phyloP scores from a whole-genome alignment of 1,140 invertebrate genomes.

The Thereuonema tuberculata region DNA sequence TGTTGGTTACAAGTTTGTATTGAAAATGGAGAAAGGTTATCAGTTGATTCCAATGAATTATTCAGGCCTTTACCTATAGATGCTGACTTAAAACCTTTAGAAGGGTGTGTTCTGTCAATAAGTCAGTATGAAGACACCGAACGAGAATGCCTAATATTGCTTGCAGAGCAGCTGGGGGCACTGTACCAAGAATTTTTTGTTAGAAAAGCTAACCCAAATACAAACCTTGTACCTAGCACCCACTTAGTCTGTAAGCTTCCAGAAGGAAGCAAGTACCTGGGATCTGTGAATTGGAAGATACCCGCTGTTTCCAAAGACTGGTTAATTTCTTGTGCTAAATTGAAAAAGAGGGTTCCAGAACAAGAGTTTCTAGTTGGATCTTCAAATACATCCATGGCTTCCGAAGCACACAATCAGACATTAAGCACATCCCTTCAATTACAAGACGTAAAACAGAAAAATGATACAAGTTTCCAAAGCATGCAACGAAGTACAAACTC shows the following conservation, averaged over 20 bases:
- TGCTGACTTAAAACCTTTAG: constrained; percentile 22
- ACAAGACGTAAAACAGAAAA: too few relatives aligned
- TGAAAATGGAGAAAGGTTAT: neutral
- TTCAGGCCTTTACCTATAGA: neutral
- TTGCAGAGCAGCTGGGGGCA: constrained; percentile 31
- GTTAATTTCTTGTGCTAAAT: constrained; percentile 51
- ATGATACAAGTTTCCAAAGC: too few relatives aligned
- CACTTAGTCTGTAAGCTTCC: constrained; percentile 59
- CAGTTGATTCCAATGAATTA: neutral
- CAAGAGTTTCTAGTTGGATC: constrained; percentile 42
- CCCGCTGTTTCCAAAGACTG: constrained; percentile 59
- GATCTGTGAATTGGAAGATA: constrained; percentile 67
- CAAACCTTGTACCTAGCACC: constrained; percentile 42
- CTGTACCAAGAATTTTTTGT: constrained; percentile 45
- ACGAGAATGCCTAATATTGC: constrained; percentile 28
- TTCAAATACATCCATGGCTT: neutral
- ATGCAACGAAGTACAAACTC: too few relatives aligned
- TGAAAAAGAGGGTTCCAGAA: constrained; percentile 40
- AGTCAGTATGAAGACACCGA: constrained; percentile 30
- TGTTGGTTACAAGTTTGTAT: constrained; percentile 24
- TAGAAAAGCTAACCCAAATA: constrained; percentile 35
- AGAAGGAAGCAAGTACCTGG: constrained; percentile 63
- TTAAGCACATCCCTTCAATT: too few relatives aligned
- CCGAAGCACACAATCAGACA: too few relatives aligned
- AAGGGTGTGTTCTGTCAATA: constrained; percentile 29